These are phyloP conservation scores for Araneus ventricosus DNA, from an alignment of 1,140 invertebrate genomes.

Conservation along the genomic window DNA sequence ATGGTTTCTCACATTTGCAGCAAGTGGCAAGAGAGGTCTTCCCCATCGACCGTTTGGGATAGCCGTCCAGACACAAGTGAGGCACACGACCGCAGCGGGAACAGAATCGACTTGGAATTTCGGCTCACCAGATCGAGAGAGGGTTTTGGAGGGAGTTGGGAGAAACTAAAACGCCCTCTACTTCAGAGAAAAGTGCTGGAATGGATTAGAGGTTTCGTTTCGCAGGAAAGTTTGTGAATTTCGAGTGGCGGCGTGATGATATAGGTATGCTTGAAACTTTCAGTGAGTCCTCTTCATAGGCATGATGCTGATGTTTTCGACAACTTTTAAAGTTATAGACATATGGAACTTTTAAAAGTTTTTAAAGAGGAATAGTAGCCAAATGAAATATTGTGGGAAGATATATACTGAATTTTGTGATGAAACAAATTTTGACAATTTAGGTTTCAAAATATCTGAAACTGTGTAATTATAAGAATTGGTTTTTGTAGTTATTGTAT, in stretches of 20 bases:
- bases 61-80: constrained; percentile 10
- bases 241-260: neutral
- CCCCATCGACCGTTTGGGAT: constrained; percentile 12
- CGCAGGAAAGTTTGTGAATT: neutral
- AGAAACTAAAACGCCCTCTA: constrained; percentile 36
- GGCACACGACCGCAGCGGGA: constrained; percentile 24
- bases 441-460: no score
- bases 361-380: no score
- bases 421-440: no score
- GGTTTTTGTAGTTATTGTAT: no score
- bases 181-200: neutral
- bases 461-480: no score
- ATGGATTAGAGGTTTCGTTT: constrained; percentile 17
- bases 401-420: no score
- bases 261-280: neutral
- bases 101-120: constrained; percentile 37
- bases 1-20: neutral
- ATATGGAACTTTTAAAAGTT: no score
- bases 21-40: neutral
- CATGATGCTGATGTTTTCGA: no score
- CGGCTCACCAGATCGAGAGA: constrained; percentile 13
- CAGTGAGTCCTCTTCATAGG: no score
- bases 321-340: no score
- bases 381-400: no score
- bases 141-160: neutral